Evolutionary conservation across 2,797 vertebrate genomes (phyloP).

Genomic region (Rhinoraja longicauda): DNA sequence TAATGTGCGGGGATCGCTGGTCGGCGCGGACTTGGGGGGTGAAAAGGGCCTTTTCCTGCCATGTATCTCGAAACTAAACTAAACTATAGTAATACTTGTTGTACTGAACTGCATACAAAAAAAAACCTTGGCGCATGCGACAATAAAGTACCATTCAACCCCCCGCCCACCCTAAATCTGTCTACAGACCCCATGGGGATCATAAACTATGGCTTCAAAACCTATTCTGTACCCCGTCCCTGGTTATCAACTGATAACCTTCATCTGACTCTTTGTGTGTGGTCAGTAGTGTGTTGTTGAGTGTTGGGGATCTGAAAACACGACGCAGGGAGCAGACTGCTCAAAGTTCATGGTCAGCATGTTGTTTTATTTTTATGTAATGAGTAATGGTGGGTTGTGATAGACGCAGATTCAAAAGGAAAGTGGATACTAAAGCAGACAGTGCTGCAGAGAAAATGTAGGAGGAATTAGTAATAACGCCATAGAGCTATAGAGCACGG

Average conservation of each 20-base stretch:
- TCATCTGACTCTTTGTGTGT: background rate
- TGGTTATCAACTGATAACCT: background rate
- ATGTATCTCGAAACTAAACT: too few relatives aligned
- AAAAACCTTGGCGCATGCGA: too few relatives aligned
- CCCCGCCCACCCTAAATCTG: background rate
- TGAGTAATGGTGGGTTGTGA: background rate
- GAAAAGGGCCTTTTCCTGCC: too few relatives aligned
- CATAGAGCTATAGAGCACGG: too few relatives aligned
- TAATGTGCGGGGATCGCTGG: too few relatives aligned
- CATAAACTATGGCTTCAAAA: background rate
- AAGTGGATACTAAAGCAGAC: background rate
- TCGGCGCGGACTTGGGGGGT: too few relatives aligned
- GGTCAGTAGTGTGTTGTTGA: background rate
- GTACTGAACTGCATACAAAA: too few relatives aligned
- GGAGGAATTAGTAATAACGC: background rate
- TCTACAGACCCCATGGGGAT: background rate
- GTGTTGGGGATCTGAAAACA: background rate
- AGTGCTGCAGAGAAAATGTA: background rate
- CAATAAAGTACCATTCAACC: too few relatives aligned
- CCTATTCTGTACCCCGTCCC: background rate
- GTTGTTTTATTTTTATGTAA: background rate
- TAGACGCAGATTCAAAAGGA: background rate
- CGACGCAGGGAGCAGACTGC: background rate
- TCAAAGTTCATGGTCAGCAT: background rate
- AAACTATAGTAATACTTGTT: too few relatives aligned